Evolutionary conservation across 1,140 invertebrate species (phyloP).

Genomic region (Gryllus bimaculatus): DNA sequence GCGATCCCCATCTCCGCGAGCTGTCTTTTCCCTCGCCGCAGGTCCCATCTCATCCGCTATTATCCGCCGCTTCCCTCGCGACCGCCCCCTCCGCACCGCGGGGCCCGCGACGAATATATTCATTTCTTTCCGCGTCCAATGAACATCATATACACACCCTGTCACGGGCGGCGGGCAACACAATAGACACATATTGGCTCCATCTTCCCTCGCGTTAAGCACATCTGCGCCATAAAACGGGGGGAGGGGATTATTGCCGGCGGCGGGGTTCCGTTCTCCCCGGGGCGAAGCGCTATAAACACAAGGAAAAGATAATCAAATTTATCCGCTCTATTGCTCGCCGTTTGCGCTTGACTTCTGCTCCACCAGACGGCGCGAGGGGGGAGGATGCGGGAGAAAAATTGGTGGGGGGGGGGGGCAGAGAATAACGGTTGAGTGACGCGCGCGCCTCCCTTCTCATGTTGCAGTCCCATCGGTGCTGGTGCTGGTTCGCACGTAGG

Average conservation of each 20-base stretch:
- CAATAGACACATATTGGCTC: background rate
- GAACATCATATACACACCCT: background rate
- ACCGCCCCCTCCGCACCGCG: too few species aligned
- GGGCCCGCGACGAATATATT: background rate
- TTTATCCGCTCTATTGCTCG: background rate
- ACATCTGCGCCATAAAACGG: background rate
- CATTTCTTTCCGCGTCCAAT: background rate
- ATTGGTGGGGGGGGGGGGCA: too few species aligned
- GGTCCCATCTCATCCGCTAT: too few species aligned
- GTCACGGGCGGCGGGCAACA: background rate
- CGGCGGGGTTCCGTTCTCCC: background rate
- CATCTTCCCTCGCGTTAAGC: background rate
- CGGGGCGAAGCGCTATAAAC: background rate
- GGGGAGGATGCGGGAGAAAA: too few species aligned
- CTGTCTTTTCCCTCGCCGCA: too few species aligned
- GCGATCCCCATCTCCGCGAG: too few species aligned
- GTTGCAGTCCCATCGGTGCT: too few species aligned
- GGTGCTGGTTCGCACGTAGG: too few species aligned
- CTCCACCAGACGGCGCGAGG: too few species aligned
- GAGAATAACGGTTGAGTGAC: too few species aligned
- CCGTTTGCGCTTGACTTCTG: background rate
- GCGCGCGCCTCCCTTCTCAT: too few species aligned
- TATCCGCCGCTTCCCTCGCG: too few species aligned
- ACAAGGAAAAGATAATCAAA: constrained; percentile 5
- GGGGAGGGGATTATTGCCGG: background rate